A percentile compares a stretch with the other conserved stretches of the same genome.
phyloP scores from a whole-genome alignment of 2,113 vertebrate species.

The Cyprinus carpio region DNA sequence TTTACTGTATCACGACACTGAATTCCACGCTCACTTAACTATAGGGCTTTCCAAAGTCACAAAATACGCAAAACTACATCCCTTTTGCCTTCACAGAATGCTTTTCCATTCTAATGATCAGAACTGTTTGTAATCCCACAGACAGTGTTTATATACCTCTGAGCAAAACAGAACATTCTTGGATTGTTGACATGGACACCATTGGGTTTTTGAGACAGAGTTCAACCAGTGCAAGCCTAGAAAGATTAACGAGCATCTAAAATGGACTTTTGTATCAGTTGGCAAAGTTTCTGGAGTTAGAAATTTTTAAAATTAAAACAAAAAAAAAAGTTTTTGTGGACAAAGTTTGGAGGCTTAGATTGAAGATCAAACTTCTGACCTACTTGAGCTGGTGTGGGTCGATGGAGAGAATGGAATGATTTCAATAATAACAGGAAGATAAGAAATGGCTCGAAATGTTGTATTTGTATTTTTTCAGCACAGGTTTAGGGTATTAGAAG shows the following conservation, averaged over 20 bases:
- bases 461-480: conserved; percentile 13
- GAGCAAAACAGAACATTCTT: neutral
- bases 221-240: neutral
- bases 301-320: neutral
- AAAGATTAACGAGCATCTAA: neutral
- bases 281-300: neutral
- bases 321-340: neutral
- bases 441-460: neutral
- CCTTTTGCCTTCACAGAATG: neutral
- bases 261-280: neutral
- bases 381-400: neutral
- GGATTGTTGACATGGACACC: neutral
- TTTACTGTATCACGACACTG: neutral
- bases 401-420: neutral
- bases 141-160: no score
- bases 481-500: neutral
- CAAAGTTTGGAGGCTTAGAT: neutral
- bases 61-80: neutral
- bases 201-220: neutral
- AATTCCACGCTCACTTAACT: neutral
- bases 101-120: neutral
- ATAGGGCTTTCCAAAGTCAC: neutral
- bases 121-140: neutral
- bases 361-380: neutral
- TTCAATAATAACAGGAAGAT: neutral